Conservation (phyloP, 2,888 invertebrate species). For the Orthosia incerta region DNA sequence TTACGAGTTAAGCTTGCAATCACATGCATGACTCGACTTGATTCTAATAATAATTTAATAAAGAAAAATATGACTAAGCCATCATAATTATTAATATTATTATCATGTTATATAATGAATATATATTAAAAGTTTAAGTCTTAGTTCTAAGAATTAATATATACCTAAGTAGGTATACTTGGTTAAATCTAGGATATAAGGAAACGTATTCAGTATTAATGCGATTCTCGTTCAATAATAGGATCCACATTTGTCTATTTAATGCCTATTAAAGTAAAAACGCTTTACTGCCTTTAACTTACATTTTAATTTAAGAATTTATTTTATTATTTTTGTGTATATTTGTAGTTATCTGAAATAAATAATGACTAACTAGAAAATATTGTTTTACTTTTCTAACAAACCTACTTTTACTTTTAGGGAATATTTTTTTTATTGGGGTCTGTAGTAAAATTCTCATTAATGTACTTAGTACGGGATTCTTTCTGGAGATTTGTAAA, state of each 20-base stretch:
- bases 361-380: conserved; percentile 2
- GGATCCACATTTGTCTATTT: neutral
- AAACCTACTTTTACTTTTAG: neutral
- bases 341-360: neutral
- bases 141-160: neutral
- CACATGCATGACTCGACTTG: no score
- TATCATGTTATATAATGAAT: neutral
- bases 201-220: neutral
- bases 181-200: neutral
- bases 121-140: neutral
- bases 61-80: neutral
- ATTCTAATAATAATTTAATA: neutral
- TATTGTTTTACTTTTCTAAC: neutral
- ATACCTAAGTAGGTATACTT: neutral
- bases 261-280: neutral
- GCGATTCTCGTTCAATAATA: neutral
- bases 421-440: no score
- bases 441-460: no score
- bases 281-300: neutral
- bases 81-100: neutral
- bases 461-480: no score
- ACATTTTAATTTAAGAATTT: neutral
- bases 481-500: no score
- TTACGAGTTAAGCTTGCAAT: neutral
- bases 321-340: neutral